These are phyloP conservation scores for Andrena hattorfiana DNA, from an alignment of 2,888 invertebrate genomes.

Conservation along the genomic window DNA sequence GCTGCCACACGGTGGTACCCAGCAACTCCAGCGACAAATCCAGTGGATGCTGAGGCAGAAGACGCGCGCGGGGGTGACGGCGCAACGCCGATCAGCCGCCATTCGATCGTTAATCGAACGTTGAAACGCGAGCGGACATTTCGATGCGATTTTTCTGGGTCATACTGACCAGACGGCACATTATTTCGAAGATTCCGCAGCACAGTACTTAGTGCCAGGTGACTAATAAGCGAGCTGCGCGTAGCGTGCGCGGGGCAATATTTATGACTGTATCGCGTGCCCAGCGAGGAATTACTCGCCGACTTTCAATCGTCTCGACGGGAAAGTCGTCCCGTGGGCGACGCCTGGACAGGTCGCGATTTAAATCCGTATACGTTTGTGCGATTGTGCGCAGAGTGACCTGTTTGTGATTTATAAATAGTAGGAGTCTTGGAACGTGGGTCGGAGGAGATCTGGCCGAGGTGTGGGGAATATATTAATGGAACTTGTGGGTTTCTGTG, in stretches of 20 bases:
- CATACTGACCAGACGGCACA: neutral
- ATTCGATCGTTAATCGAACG: neutral
- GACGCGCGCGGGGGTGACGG: neutral
- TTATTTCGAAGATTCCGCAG: neutral
- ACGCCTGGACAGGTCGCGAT: neutral
- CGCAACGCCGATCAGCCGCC: neutral
- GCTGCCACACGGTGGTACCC: conserved; percentile 76
- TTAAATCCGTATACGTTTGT: neutral
- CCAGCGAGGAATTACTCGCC: neutral
- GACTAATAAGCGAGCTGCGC: neutral
- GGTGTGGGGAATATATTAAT: too few species aligned
- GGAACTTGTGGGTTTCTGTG: too few species aligned
- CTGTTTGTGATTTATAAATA: neutral
- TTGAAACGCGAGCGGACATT: neutral
- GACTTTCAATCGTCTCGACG: neutral
- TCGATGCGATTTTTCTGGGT: conserved; percentile 11
- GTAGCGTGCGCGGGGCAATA: neutral
- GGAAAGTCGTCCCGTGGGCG: neutral
- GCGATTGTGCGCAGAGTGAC: neutral
- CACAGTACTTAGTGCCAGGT: neutral
- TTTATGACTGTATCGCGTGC: conserved; percentile 46
- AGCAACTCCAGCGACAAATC: conserved; percentile 77
- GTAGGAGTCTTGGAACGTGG: neutral
- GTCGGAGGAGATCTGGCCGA: neutral
- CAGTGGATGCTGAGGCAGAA: conserved; percentile 71